phyloP scores from a whole-genome alignment of 1,140 invertebrate genomes.

The Mamestra configurata region DNA sequence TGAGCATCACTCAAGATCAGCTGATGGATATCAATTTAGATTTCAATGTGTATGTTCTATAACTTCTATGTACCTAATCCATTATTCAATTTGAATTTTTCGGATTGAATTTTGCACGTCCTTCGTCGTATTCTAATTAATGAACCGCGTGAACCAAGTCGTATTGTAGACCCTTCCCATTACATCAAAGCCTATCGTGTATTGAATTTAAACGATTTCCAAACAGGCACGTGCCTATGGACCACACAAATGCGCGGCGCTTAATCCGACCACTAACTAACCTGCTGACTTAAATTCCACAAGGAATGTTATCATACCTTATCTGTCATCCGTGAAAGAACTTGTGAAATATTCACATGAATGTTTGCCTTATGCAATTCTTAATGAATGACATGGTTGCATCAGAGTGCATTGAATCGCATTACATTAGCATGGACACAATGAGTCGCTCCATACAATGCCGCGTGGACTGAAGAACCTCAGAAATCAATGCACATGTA shows the following conservation, averaged over 20 bases:
- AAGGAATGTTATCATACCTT: slow-evolving; percentile 46
- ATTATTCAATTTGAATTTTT: not conserved
- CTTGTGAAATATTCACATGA: slow-evolving; percentile 52
- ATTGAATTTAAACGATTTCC: slow-evolving; percentile 49
- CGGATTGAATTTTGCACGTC: not conserved
- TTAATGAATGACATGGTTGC: slow-evolving; percentile 62
- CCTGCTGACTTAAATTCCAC: slow-evolving; percentile 34
- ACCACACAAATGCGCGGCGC: slow-evolving; percentile 47
- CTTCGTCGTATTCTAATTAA: slow-evolving; percentile 9
- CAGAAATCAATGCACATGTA: slow-evolving; percentile 69
- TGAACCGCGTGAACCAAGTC: not conserved
- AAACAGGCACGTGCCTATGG: slow-evolving; percentile 20
- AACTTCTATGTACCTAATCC: not conserved
- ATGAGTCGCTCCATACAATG: slow-evolving; percentile 61
- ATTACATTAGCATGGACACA: slow-evolving; percentile 71
- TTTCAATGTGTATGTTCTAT: slow-evolving; percentile 2
- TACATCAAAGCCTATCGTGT: slow-evolving; percentile 29
- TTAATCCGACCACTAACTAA: not conserved
- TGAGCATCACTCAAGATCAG: slow-evolving; percentile 40
- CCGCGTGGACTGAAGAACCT: slow-evolving; percentile 58
- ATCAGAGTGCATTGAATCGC: slow-evolving; percentile 64
- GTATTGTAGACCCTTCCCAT: slow-evolving; percentile 16
- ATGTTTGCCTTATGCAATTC: slow-evolving; percentile 62
- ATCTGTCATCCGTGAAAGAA: slow-evolving; percentile 45
- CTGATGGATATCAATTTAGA: slow-evolving; percentile 21